Evolutionary conservation across 2,888 invertebrate genomes (phyloP), one percentile per base, ranked within the genome.

Genomic region (Galeruca laticollis): DNA sequence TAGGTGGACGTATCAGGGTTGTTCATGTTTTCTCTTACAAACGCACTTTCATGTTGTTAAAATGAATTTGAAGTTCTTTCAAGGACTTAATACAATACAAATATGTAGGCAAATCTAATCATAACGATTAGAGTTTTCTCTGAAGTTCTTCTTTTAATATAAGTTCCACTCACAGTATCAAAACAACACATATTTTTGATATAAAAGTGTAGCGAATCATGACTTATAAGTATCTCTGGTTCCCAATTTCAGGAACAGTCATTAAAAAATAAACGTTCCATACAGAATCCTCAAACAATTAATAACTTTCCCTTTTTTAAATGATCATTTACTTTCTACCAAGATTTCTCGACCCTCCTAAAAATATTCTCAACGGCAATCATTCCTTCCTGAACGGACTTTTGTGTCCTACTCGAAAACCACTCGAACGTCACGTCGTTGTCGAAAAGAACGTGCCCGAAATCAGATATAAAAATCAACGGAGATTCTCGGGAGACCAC

Each of bases 381-480:
- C 69, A 43, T 65, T 60, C 61, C 37, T 51, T 49, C 60, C 31
- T 59, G 51, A 52, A 52, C 52, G 66, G 66, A 62, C 60, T 47
- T 60, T 59, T 59, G 57, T 61, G 56, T 51, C 47, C 70, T 65
- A 70, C 73, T 73, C 52, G 63, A 62, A 69, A 79, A 76, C 75
- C 76, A 77, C 80, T 77, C 71, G 76, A 80, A 78, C 78, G 79
- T 80, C 82, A 82, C 81, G 81, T 82, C 81, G 81, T 82, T 76
- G 76, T 75, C 69, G 77, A 78, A 75, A 76, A 76, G 80, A 80
- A 81, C 82, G 82, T 83, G 82, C 80, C 80, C 76, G 79, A 82
- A 82, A 82, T 82, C 81, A 79, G 80, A 81, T 82, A 82, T 80
- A 82, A 82, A 82, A 82, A 80, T 81, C 79, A 77, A 61, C 68